Evolutionary conservation across 2,113 vertebrate species (phyloP), one percentile per base, ranked within the genome.

Genomic region (Urocolius indicus): DNA sequence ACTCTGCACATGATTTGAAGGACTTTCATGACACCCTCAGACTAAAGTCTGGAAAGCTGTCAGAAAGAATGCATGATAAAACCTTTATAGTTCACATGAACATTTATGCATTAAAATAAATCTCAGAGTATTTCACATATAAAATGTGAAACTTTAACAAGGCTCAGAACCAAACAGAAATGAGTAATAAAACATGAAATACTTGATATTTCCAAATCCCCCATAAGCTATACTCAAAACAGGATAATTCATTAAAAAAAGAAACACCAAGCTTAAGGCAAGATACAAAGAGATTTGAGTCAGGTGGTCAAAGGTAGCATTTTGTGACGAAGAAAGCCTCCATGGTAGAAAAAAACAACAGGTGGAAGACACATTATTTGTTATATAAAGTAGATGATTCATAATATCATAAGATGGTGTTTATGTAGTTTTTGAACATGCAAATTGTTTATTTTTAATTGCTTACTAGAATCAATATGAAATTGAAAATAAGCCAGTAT

Each of bases 361-460:
- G 38, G 38, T 41, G 38, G 21, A 67, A 85, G 82, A 59, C 0
- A 59, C 24, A 17, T 12, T 86, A 73, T 69, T 75, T 67, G 16
- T 76, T 73, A 34, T 13, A 41, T 38, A 59, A 87, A 85, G 59
- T 7, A 85, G 38, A 22, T n/a, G 18, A 82, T 65, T 82, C 7
- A 2, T 34, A 75, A 14, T 26, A 92, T 38, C 48, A 11, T 59
- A 83, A 72, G 48, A 88, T 73, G 16, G 26, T 79, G 63, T 34
- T 92, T 73, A 63, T 45, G 18, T 59, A 48, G 55, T 81, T 78
- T 93, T 62, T 6, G 26, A 88, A 83, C 43, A 87, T 43, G 49
- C 20, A 83, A 93, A 81, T 54, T 22, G 26, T 43, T 79, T 91
- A n/a, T 81, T 87, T 91, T 93, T 95, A 95, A 90, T 83, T 92